Percentiles rank a stretch among this genome's conserved stretches.
These are phyloP conservation scores for Ameiurus melas DNA, from an alignment of 2,113 vertebrate species.

Conservation along the genomic window DNA sequence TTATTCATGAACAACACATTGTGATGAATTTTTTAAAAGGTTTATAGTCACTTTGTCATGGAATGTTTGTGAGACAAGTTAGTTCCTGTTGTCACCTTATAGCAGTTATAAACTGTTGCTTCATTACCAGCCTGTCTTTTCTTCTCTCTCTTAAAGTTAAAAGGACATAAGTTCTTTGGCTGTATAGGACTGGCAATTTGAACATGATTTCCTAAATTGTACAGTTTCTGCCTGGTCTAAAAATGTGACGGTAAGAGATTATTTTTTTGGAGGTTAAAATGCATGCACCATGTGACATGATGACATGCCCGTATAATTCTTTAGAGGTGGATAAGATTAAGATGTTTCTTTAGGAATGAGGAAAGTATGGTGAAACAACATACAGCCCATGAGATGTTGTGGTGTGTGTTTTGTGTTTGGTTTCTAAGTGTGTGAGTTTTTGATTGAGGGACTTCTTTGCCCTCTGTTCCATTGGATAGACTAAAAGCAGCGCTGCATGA, in stretches of 20 bases:
- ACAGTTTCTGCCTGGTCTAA: background rate
- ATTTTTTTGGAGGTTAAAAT: background rate
- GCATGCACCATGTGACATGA: background rate
- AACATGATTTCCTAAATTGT: background rate
- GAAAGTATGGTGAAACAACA: background rate
- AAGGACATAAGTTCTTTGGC: background rate
- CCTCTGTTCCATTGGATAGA: background rate
- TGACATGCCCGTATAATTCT: background rate
- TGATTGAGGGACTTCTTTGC: constrained; percentile 15
- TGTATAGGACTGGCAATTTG: background rate
- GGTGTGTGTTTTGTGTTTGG: background rate
- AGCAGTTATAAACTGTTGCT: background rate
- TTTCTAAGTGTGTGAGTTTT: background rate
- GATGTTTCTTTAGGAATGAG: background rate
- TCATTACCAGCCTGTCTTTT: background rate
- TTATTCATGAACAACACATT: background rate
- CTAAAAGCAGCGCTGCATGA: constrained; percentile 10
- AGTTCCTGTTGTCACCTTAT: background rate
- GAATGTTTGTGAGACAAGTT: background rate
- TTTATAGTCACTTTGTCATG: background rate
- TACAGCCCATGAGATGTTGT: background rate
- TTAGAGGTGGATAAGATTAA: background rate
- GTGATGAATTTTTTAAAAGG: background rate
- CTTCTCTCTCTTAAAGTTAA: background rate
- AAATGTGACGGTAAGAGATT: background rate